These are phyloP conservation scores for Lamellibrachia luymesi DNA, from an alignment of 1,140 invertebrate genomes.

Conservation along the genomic window DNA sequence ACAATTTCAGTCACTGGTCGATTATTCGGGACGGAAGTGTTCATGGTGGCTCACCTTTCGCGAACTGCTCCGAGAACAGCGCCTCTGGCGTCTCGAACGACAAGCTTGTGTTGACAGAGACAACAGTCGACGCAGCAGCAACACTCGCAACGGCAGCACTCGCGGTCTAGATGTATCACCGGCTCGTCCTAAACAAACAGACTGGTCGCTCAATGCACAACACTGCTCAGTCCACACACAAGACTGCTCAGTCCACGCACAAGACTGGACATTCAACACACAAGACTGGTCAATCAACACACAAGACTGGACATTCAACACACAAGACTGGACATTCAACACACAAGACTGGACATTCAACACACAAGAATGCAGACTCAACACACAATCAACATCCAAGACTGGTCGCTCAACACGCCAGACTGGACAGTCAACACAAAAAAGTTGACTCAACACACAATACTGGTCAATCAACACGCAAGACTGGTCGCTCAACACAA, in stretches of 20 bases:
- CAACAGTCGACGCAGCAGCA: slow-evolving; percentile 41
- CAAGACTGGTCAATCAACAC: too few species aligned
- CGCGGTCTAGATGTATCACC: slow-evolving; percentile 25
- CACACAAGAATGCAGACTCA: too few species aligned
- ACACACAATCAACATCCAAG: background rate
- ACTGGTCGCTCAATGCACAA: background rate
- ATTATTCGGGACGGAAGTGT: too few species aligned
- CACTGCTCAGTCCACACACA: background rate
- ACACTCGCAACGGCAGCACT: slow-evolving; percentile 38
- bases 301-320: too few species aligned
- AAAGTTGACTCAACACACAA: too few species aligned
- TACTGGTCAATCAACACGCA: too few species aligned
- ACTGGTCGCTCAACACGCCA: background rate
- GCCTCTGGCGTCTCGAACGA: slow-evolving; percentile 35
- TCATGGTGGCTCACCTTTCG: slow-evolving; percentile 29
- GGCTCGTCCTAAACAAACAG: background rate
- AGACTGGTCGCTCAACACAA: too few species aligned
- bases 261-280: background rate
- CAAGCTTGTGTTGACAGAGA: slow-evolving; percentile 37
- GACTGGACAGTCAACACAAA: too few species aligned
- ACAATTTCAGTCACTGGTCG: too few species aligned
- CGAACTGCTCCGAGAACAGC: slow-evolving; percentile 34
- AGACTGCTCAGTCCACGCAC: background rate
- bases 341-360: too few species aligned
- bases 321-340: too few species aligned